Conservation (phyloP, 2,797 vertebrate genomes). For the Adelosebastes latens region DNA sequence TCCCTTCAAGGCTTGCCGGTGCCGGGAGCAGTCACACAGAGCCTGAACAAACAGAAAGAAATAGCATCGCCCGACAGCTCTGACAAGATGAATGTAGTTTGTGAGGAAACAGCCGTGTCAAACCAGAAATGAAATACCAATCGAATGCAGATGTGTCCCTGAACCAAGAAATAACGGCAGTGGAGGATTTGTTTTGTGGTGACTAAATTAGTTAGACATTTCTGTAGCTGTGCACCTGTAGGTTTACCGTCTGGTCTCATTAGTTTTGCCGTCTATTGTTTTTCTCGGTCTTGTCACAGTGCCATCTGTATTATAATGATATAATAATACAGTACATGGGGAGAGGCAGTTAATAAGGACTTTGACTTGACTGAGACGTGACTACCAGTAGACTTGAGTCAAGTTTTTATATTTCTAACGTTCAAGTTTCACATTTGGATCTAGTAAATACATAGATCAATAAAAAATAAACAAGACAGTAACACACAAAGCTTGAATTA, state of each 20-base stretch:
- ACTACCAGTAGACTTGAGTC: background rate
- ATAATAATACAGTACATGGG: background rate
- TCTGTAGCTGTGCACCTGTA: background rate
- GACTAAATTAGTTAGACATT: background rate
- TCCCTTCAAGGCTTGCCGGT: background rate
- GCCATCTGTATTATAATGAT: background rate
- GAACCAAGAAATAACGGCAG: background rate
- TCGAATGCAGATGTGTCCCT: slow-evolving; percentile 11
- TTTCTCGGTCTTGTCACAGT: background rate
- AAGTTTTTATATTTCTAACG: background rate
- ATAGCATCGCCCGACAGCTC: slow-evolving; percentile 4
- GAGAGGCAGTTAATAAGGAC: background rate
- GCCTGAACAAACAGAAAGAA: background rate
- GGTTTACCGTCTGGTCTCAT: background rate
- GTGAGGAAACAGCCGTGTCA: background rate
- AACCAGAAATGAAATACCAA: background rate
- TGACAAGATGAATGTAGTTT: slow-evolving; percentile 8
- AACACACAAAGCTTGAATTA: background rate
- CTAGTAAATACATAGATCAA: background rate
- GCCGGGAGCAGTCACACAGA: slow-evolving; percentile 2
- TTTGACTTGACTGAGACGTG: background rate
- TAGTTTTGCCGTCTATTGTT: background rate
- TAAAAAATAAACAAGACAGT: background rate
- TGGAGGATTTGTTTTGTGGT: background rate
- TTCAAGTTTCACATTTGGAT: background rate